phyloP scores from a whole-genome alignment of 2,113 vertebrate species.

The Tylochromis polylepis region DNA sequence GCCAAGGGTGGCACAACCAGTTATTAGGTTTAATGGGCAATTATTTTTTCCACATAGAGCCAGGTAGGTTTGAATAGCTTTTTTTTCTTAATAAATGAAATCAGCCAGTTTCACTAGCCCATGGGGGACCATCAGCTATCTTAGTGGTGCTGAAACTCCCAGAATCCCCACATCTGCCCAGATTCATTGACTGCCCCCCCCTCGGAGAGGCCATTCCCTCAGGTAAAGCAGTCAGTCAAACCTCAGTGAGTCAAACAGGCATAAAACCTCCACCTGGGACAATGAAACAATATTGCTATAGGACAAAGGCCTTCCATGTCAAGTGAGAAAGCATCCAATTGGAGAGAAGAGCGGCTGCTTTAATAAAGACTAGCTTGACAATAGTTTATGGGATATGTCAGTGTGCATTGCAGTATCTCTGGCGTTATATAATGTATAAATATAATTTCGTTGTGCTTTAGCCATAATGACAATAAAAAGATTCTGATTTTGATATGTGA shows the following conservation, averaged over 20 bases:
- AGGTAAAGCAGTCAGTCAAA: slow-evolving; percentile 12
- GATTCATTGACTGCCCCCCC: background rate
- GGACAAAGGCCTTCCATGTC: background rate
- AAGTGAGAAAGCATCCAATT: background rate
- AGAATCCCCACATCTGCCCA: background rate
- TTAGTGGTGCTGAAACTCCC: background rate
- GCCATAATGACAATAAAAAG: background rate
- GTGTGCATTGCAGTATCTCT: background rate
- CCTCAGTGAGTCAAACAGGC: background rate
- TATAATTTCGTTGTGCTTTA: background rate
- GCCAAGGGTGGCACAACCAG: background rate
- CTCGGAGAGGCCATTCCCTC: background rate
- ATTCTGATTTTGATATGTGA: background rate
- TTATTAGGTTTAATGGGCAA: background rate
- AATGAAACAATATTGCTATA: background rate
- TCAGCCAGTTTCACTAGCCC: slow-evolving; percentile 12
- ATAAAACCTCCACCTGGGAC: background rate
- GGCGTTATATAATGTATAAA: too few relatives aligned
- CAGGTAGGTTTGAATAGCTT: background rate
- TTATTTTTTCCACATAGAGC: background rate
- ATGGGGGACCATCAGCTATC: background rate
- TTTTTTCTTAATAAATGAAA: background rate
- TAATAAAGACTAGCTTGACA: background rate
- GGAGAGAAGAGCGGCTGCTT: background rate
- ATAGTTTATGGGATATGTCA: background rate